These are phyloP conservation scores for Andinoacara biseriatus DNA, from an alignment of 2,113 vertebrate genomes.

Conservation along the genomic window DNA sequence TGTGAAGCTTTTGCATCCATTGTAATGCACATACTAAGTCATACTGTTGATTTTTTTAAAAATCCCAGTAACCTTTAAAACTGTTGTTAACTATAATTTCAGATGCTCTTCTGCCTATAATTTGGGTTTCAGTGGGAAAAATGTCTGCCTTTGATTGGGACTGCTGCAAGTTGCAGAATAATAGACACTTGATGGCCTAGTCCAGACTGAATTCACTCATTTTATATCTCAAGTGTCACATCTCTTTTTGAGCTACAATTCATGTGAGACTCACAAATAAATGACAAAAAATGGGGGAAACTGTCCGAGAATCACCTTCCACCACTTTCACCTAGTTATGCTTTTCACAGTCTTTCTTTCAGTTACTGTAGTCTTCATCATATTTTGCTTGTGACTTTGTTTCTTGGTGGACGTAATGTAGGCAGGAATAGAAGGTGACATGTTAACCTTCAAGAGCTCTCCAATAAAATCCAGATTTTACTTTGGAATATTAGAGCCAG, in stretches of 20 bases:
- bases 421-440: background rate
- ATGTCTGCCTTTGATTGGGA: background rate
- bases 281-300: background rate
- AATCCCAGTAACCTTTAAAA: background rate
- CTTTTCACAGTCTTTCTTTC: background rate
- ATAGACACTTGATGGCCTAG: background rate
- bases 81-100: background rate
- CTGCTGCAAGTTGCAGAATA: background rate
- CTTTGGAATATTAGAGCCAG: background rate
- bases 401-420: background rate
- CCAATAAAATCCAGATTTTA: background rate
- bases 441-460: background rate
- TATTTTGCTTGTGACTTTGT: background rate
- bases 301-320: background rate
- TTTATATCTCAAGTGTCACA: background rate
- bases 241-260: background rate
- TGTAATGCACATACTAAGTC: too few species aligned
- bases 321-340: background rate
- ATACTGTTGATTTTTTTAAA: background rate
- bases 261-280: background rate
- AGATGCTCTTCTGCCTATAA: background rate
- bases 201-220: background rate
- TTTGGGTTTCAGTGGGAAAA: background rate
- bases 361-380: background rate
- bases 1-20: too few species aligned